Percentiles rank a stretch among this genome's conserved stretches.
Evolutionary conservation across 2,888 invertebrate species (phyloP).

Genomic region (Caenorhabditis virilis): DNA sequence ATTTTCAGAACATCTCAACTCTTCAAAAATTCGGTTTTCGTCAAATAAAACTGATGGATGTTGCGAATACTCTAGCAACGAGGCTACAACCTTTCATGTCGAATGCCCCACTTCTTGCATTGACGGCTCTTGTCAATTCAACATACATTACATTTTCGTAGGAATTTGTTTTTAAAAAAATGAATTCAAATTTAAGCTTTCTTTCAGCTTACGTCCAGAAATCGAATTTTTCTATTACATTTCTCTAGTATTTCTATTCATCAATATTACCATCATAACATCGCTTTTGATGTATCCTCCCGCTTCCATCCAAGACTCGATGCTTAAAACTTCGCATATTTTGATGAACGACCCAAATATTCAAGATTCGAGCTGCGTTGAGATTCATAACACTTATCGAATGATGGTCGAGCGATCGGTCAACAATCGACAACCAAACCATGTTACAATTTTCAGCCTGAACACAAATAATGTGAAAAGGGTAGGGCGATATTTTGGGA

Average conservation of each 20-base stretch:
- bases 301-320: slow-evolving; percentile 18
- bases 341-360: slow-evolving; percentile 9
- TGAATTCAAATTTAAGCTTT: too few species aligned
- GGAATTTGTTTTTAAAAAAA: too few species aligned
- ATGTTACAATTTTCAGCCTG: slow-evolving; percentile 5
- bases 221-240: too few species aligned
- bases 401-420: slow-evolving; percentile 18
- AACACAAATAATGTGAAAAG: slow-evolving; percentile 14
- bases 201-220: too few species aligned
- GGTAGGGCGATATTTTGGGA: background rate
- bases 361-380: slow-evolving; percentile 1
- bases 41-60: too few species aligned
- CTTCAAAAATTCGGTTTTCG: too few species aligned
- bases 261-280: slow-evolving; percentile 5
- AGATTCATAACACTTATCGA: slow-evolving; percentile 12
- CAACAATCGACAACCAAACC: slow-evolving; percentile 9
- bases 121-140: background rate
- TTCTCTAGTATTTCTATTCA: too few species aligned
- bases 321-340: slow-evolving; percentile 8
- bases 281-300: slow-evolving; percentile 14
- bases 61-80: too few species aligned
- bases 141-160: too few species aligned
- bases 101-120: slow-evolving; percentile 5
- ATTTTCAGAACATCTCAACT: too few species aligned
- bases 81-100: too few species aligned